Evolutionary conservation across 2,888 invertebrate genomes (phyloP).

Genomic region (Timema podura): DNA sequence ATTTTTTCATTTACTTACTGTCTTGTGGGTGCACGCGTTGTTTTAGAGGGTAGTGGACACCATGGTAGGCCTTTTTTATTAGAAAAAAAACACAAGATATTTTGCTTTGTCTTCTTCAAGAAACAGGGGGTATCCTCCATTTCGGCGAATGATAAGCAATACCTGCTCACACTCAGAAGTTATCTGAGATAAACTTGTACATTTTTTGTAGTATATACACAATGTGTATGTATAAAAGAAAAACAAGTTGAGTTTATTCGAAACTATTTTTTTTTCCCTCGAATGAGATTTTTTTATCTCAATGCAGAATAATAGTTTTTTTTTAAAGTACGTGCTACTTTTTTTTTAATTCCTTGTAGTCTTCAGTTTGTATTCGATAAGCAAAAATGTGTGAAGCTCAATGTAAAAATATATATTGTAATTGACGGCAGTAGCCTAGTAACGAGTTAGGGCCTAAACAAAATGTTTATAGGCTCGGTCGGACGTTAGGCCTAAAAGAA

Average conservation of each 20-base stretch:
- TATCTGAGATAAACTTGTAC: slow-evolving; percentile 22
- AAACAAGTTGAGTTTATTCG: neutral
- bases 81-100: slow-evolving; percentile 4
- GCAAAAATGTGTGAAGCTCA: too few species aligned
- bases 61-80: neutral
- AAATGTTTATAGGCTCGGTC: too few species aligned
- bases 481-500: too few species aligned
- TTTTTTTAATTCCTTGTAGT: neutral
- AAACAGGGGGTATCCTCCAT: neutral
- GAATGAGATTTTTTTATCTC: slow-evolving; percentile 6
- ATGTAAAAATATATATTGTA: too few species aligned
- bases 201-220: slow-evolving; percentile 31
- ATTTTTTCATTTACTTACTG: too few species aligned
- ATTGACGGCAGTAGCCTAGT: too few species aligned
- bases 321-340: neutral
- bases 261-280: neutral
- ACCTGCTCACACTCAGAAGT: too few species aligned
- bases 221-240: slow-evolving; percentile 28
- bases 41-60: neutral
- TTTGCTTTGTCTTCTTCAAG: neutral
- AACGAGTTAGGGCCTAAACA: too few species aligned
- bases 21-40: too few species aligned
- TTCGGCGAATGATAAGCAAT: too few species aligned
- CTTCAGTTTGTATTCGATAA: too few species aligned
- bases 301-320: neutral